Conservation (phyloP, 1,140 invertebrate genomes). For the Cotesia typhae region DNA sequence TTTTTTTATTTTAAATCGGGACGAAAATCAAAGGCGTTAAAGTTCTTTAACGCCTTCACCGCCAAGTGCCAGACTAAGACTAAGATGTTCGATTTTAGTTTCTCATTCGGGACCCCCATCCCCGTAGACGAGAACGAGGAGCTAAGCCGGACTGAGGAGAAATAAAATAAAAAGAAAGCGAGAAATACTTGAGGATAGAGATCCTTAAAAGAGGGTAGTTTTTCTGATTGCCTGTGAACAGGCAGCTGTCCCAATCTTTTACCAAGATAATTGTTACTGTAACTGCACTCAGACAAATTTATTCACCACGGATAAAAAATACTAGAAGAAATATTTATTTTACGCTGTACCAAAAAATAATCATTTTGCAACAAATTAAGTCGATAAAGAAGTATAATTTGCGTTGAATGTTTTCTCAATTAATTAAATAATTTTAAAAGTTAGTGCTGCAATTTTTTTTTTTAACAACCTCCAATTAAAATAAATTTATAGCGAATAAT, state of each 20-base stretch:
- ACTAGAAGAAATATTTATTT: too few species aligned
- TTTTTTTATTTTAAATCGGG: neutral
- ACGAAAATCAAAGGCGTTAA: conserved; percentile 27
- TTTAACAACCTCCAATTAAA: too few species aligned
- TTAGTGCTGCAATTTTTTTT: too few species aligned
- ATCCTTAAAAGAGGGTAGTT: conserved; percentile 36
- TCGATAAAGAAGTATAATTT: too few species aligned
- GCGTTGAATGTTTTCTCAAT: too few species aligned
- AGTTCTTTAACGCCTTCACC: conserved; percentile 14
- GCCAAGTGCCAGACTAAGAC: conserved; percentile 17
- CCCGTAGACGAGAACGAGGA: neutral
- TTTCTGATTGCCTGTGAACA: conserved; percentile 58
- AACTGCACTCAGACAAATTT: neutral
- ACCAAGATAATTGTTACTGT: conserved; percentile 13
- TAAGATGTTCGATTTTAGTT: neutral
- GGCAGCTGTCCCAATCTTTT: conserved; percentile 57
- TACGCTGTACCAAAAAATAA: too few species aligned
- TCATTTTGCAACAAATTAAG: too few species aligned
- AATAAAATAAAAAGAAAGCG: neutral
- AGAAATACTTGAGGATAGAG: neutral
- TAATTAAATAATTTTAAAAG: too few species aligned
- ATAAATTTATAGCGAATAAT: neutral
- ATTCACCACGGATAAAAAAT: neutral
- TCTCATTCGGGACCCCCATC: conserved; percentile 9
- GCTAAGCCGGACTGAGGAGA: conserved; percentile 37